A percentile compares a stretch with the other conserved stretches of the same genome.
Conservation (phyloP, 2,888 invertebrate genomes). For the Clistopyga incitator region DNA sequence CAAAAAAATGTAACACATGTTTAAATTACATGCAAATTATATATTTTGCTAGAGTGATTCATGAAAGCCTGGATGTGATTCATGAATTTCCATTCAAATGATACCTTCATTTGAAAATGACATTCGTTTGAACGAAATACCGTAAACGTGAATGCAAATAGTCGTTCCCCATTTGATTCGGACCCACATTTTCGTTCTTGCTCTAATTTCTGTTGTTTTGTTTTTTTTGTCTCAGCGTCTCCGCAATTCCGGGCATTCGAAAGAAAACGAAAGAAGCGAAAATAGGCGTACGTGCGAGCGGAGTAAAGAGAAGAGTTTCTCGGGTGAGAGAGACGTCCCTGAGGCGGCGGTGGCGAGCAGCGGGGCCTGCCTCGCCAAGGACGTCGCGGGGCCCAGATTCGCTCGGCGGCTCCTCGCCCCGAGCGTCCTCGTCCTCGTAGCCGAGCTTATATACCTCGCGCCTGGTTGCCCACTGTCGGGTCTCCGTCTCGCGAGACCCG, state of each 20-base stretch:
- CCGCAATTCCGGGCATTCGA: background rate
- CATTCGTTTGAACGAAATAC: no score
- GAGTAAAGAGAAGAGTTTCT: slow-evolving; percentile 43
- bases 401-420: slow-evolving; percentile 55
- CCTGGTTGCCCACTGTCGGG: slow-evolving; percentile 66
- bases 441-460: slow-evolving; percentile 59
- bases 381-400: slow-evolving; percentile 82
- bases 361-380: slow-evolving; percentile 74
- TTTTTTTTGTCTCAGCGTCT: background rate
- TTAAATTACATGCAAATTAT: no score
- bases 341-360: slow-evolving; percentile 51
- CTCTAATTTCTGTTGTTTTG: background rate
- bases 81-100: no score
- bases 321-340: slow-evolving; percentile 66
- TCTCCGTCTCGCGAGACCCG: slow-evolving; percentile 58
- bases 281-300: slow-evolving; percentile 36
- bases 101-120: no score
- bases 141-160: no score
- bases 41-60: no score
- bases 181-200: no score
- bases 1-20: no score
- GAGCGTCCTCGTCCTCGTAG: slow-evolving; percentile 61
- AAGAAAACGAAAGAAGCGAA: background rate
- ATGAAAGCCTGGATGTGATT: no score
- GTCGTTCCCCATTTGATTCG: no score